Base-by-base conservation (phyloP, 1,140 invertebrate species). In the Meloidogyne hapla region DNA sequence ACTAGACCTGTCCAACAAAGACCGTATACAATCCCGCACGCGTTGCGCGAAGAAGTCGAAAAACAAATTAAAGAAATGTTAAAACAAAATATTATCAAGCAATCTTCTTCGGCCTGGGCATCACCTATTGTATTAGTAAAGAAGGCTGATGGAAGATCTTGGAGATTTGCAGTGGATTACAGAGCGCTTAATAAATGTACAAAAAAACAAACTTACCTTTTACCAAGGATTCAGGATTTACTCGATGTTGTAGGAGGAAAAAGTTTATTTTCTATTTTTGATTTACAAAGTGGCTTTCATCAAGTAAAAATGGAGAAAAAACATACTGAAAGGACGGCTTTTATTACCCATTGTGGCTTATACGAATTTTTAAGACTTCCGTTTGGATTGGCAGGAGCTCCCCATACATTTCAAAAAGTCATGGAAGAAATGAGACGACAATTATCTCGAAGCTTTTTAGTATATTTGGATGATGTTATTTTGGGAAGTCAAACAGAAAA, bases 11-110 rank as follows among this genome's bases (percentile, higher is more conserved):
- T 65, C 0, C 45, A 25, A 13, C 68, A 74, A 26, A n/a, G 78
- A n/a, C 77, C 40, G 0, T 76, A 69, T 18, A 33, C 66, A 6
- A 66, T 76, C 25, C 72, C 78, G 1, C 23, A 42, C 18, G 78
- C 79, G 0, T 42, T 78, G 1, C 65, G 63, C 26, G 33, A 40
- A 18, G 79, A 80, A 69, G 67, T 80, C 0, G 72, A 80, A 28
- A 15, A 61, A 70, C 79, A 80, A 67, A 56, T 75, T 1, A 28
- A 80, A 12, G 78, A 80, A n/a, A 74, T 80, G 78, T 64, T 80
- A 1, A n/a, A 23, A 33, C 48, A 81, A 38, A 56, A 62, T 21
- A 72, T 80, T 18, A 80, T 80, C 21, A 45, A 74, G 40, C 71
- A 64, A 21, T 80, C 78, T 3, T 74, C 26, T 2, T 70, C 61